Evolutionary conservation across 2,888 invertebrate species (phyloP).

Genomic region (Cactoblastis cactorum): DNA sequence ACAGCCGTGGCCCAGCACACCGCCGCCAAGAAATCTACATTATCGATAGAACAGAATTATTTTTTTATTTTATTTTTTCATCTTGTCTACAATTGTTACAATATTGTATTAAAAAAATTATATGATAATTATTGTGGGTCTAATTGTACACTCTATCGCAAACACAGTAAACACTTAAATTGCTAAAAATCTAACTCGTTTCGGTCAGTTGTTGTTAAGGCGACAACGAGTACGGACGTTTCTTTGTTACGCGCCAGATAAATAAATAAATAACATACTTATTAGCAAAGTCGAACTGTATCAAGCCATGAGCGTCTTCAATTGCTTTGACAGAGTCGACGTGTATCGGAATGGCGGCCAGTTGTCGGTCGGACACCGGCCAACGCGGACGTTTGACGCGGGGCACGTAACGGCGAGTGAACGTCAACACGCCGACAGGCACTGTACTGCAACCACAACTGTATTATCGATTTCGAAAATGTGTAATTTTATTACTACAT

Average conservation of each 20-base stretch:
- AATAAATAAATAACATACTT: too few relatives aligned
- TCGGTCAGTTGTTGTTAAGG: too few relatives aligned
- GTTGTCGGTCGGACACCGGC: slow-evolving; percentile 72
- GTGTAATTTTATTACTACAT: neutral
- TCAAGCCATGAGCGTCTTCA: slow-evolving; percentile 90
- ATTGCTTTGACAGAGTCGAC: slow-evolving; percentile 88
- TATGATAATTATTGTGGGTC: too few relatives aligned
- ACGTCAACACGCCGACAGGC: slow-evolving; percentile 90
- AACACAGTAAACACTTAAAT: too few relatives aligned
- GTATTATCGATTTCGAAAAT: neutral
- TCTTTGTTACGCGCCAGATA: too few relatives aligned
- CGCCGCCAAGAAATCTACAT: slow-evolving; percentile 90
- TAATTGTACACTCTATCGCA: too few relatives aligned
- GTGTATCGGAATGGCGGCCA: slow-evolving; percentile 83
- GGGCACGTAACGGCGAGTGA: slow-evolving; percentile 83
- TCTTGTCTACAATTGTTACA: too few relatives aligned
- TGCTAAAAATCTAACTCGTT: too few relatives aligned
- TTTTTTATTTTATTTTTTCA: too few relatives aligned
- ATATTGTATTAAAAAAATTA: too few relatives aligned
- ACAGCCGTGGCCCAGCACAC: slow-evolving; percentile 92
- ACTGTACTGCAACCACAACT: slow-evolving; percentile 58
- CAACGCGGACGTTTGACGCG: slow-evolving; percentile 81
- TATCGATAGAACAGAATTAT: slow-evolving; percentile 4
- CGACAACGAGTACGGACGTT: too few relatives aligned
- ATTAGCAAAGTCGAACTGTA: slow-evolving; percentile 98